A percentile compares a stretch with the other conserved stretches of the same genome.
Conservation (phyloP, 2,888 invertebrate genomes). For the Sphaeridia pumilis region DNA sequence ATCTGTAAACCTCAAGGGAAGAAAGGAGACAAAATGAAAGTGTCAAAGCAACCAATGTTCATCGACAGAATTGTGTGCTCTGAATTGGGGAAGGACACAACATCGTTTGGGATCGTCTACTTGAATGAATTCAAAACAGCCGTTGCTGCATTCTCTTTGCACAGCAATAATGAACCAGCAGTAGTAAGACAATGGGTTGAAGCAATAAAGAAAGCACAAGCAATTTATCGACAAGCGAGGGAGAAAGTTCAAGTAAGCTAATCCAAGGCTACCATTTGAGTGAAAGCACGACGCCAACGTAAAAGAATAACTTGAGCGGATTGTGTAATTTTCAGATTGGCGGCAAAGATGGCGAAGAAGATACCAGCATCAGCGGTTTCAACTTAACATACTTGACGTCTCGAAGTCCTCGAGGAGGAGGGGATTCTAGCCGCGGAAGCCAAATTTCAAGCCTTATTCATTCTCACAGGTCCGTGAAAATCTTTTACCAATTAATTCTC, state of each 20-base stretch:
- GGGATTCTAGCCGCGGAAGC: constrained; percentile 48
- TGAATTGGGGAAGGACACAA: constrained; percentile 51
- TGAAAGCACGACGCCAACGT: no score
- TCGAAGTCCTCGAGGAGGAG: constrained; percentile 42
- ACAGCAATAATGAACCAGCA: constrained; percentile 54
- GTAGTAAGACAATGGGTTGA: constrained; percentile 59
- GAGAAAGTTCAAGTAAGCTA: constrained; percentile 33
- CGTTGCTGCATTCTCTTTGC: constrained; percentile 61
- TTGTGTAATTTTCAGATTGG: no score
- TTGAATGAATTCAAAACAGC: constrained; percentile 73
- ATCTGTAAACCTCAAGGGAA: constrained; percentile 69
- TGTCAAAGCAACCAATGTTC: constrained; percentile 68
- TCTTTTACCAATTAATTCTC: constrained; percentile 33
- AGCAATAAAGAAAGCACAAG: constrained; percentile 60
- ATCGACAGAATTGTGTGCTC: constrained; percentile 60
- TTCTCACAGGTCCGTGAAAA: constrained; percentile 62
- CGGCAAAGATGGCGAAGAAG: constrained; percentile 13
- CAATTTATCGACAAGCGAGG: constrained; percentile 53
- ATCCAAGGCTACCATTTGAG: no score
- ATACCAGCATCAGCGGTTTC: no score
- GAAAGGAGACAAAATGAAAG: constrained; percentile 51
- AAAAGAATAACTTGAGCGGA: no score
- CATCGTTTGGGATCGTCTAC: constrained; percentile 58
- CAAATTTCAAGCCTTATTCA: constrained; percentile 60
- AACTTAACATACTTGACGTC: constrained; percentile 35